Base-by-base conservation (phyloP, 2,888 invertebrate species). In the Hemistola chrysoprasaria region DNA sequence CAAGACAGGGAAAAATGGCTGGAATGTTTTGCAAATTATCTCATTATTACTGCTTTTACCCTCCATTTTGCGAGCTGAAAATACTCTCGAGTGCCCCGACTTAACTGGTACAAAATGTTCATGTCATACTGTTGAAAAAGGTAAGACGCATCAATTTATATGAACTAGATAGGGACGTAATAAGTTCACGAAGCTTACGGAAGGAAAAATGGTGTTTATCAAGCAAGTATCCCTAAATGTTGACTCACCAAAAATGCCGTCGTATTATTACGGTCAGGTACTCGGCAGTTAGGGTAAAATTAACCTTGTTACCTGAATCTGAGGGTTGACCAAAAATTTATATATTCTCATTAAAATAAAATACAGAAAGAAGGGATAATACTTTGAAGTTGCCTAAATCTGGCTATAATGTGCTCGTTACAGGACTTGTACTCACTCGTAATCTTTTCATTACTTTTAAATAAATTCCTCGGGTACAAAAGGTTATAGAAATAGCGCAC, bases 91-190 rank as follows among this genome's bases (percentile, higher is more conserved):
- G 71, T 95, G 95, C 79, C 93, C 94, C 47, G 92, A 92, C 72
- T 90, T 93, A 69, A 92, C 93, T 64, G 92, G 91, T 66, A 93
- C 92, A 80, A 93, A 93, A 71, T 97, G 97, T 83, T 95, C 96
- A 20, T 97, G 97, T 86, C 96, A 96, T 90, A 94, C 94, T 76
- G 95, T 97, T 80, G 96, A 96, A 83, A 95, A 96, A 80, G 97
- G 92, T 92, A 82, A 90, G 90, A 59, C 20, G 24, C 20, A 8
- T 27, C 11, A 16, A 16, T 27, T 46, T 42, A 27, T 47, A 50
- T 36, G 23, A 16, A 16, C 16, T 16, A 16, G 16, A 16, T 16
- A 16, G 16, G 16, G 16, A 16, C 16, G 16, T 16, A 16, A 16
- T 16, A 16, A 16, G 16, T 16, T 16, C 4, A 16, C 16, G 16